Conservation (phyloP, 2,797 vertebrate species). For the Leptoclinus maculatus region DNA sequence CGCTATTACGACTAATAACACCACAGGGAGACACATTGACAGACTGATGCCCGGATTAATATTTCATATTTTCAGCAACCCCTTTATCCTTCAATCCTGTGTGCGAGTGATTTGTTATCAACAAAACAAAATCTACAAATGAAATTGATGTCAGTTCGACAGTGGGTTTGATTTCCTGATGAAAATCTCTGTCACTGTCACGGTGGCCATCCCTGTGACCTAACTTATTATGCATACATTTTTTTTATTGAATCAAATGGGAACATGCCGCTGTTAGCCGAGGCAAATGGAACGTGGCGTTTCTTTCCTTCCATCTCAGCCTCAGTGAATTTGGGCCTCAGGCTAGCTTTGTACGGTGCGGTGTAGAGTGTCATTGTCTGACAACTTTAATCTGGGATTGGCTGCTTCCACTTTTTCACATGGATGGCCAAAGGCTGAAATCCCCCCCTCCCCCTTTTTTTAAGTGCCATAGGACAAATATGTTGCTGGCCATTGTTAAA, state of each 20-base stretch:
- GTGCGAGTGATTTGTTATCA: conserved; percentile 17
- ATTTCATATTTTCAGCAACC: conserved; percentile 35
- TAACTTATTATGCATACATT: conserved; percentile 20
- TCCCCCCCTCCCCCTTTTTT: conserved; percentile 28
- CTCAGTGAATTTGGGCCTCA: conserved; percentile 36
- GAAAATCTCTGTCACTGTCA: conserved; percentile 9
- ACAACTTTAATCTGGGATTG: conserved; percentile 77
- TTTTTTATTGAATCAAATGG: conserved; percentile 44
- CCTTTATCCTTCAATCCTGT: conserved; percentile 34
- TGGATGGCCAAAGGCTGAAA: conserved; percentile 67
- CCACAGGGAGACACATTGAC: conserved; percentile 33
- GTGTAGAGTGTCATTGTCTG: conserved; percentile 65
- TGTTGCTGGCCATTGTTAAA: conserved; percentile 3
- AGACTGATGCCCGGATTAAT: conserved; percentile 34
- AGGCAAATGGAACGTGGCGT: conserved; percentile 43
- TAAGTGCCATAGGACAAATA: conserved; percentile 45
- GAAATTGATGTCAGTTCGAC: neutral
- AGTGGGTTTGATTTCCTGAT: conserved; percentile 17
- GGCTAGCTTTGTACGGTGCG: conserved; percentile 51
- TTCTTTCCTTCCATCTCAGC: conserved; percentile 6
- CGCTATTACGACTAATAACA: conserved; percentile 49
- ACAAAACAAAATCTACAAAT: conserved; percentile 29
- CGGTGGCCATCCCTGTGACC: conserved; percentile 21
- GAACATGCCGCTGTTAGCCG: conserved; percentile 34
- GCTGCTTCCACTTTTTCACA: conserved; percentile 64